Percentiles rank a stretch among this genome's conserved stretches.
phyloP scores from a whole-genome alignment of 2,797 vertebrate genomes.

The Microctenopoma stevenorrisi region DNA sequence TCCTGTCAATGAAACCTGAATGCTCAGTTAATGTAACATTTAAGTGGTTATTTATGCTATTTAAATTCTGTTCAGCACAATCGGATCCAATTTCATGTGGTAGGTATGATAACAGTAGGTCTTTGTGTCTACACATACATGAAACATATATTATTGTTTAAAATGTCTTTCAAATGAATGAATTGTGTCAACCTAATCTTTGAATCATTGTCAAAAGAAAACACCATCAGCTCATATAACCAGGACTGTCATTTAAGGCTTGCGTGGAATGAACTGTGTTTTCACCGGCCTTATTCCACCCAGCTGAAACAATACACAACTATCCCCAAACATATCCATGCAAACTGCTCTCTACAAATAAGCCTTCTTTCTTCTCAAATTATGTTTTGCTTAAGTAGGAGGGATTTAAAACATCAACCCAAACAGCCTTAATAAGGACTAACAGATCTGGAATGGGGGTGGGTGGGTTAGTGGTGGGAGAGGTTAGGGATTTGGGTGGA shows the following conservation, averaged over 20 bases:
- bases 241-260: conserved; percentile 35
- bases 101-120: too few relatives aligned
- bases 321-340: conserved; percentile 48
- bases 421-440: conserved; percentile 61
- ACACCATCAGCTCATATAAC: conserved; percentile 23
- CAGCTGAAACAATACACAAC: conserved; percentile 79
- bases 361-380: conserved; percentile 48
- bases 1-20: too few relatives aligned
- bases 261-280: conserved; percentile 53
- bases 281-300: conserved; percentile 47
- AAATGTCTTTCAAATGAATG: too few relatives aligned
- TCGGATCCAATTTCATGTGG: too few relatives aligned
- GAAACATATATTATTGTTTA: too few relatives aligned
- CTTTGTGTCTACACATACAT: too few relatives aligned
- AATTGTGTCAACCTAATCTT: conserved; percentile 10
- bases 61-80: too few relatives aligned
- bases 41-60: too few relatives aligned
- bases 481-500: conserved; percentile 42
- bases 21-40: too few relatives aligned
- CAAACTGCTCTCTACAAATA: conserved; percentile 50
- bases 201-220: conserved; percentile 13
- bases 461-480: conserved; percentile 14
- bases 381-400: conserved; percentile 55
- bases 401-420: conserved; percentile 54
- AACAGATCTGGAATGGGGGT: conserved; percentile 44